These are phyloP conservation scores for Rhamphomyia laevipes DNA, from an alignment of 2,888 invertebrate species.

Conservation along the genomic window DNA sequence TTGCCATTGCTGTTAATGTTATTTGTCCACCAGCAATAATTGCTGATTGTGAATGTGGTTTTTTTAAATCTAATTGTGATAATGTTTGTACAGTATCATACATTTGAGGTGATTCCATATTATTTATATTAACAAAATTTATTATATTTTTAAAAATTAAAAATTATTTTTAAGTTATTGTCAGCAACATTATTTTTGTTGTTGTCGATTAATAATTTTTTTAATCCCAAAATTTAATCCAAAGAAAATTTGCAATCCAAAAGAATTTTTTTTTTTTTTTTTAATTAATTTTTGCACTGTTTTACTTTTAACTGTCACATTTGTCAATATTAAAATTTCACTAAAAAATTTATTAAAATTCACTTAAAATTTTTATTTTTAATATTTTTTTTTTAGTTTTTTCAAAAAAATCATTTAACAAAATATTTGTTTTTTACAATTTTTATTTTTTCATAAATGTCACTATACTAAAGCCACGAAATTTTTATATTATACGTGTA, in stretches of 20 bases:
- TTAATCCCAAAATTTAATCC: neutral
- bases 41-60: constrained; percentile 33
- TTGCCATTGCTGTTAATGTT: constrained; percentile 32
- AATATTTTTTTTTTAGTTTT: too few species aligned
- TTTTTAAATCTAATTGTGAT: constrained; percentile 37
- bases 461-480: too few species aligned
- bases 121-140: constrained; percentile 24
- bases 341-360: too few species aligned
- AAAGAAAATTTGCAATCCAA: neutral
- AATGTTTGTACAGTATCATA: constrained; percentile 39
- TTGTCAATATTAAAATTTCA: too few species aligned
- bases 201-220: neutral
- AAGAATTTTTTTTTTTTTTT: too few species aligned
- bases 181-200: neutral
- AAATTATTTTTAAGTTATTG: neutral
- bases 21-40: constrained; percentile 33
- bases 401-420: too few species aligned
- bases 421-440: too few species aligned
- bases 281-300: too few species aligned
- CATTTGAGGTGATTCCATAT: constrained; percentile 40
- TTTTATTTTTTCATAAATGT: too few species aligned
- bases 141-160: neutral
- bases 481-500: too few species aligned
- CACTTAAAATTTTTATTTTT: too few species aligned
- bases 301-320: too few species aligned